phyloP scores from a whole-genome alignment of 2,797 vertebrate species.

The Eidolon dupreanum region DNA sequence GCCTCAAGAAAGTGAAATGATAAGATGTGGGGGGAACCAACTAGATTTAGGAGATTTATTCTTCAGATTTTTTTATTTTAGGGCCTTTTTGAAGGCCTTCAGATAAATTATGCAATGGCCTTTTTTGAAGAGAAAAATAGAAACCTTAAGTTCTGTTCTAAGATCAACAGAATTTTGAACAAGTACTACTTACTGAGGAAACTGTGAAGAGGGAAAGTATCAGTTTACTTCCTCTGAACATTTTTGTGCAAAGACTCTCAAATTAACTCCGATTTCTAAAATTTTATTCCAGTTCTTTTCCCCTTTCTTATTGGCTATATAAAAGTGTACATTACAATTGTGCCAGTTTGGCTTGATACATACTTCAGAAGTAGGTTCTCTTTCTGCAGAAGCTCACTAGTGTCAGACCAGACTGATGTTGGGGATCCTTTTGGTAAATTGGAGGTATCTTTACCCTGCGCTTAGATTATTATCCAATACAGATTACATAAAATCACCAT shows the following conservation, averaged over 20 bases:
- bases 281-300: background rate
- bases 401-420: background rate
- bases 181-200: background rate
- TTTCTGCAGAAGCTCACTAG: background rate
- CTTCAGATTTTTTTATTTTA: slow-evolving; percentile 28
- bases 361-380: background rate
- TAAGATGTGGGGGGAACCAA: background rate
- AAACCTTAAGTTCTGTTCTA: background rate
- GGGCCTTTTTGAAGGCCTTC: background rate
- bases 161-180: background rate
- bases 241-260: background rate
- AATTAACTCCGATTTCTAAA: background rate
- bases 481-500: background rate
- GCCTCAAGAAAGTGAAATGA: background rate
- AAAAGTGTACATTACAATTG: background rate
- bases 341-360: slow-evolving; percentile 5
- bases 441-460: background rate
- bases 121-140: slow-evolving; percentile 6
- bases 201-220: background rate
- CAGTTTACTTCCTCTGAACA: background rate
- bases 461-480: background rate
- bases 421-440: background rate
- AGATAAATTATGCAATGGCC: background rate
- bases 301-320: background rate
- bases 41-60: background rate